These are phyloP conservation scores for Eutolmus rufibarbis DNA, from an alignment of 2,888 invertebrate genomes.

Conservation along the genomic window DNA sequence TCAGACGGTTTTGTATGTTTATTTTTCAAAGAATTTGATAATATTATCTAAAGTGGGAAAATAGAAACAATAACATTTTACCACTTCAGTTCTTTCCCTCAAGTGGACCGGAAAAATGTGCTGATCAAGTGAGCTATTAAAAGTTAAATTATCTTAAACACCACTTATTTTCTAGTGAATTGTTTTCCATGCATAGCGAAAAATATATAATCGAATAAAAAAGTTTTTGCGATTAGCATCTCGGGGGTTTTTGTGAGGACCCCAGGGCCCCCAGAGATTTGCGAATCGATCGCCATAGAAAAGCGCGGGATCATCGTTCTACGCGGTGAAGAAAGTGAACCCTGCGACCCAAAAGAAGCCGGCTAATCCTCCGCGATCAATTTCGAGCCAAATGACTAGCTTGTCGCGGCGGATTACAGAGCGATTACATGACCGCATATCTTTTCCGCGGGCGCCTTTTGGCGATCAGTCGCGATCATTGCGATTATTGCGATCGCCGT, in stretches of 20 bases:
- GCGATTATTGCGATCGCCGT: too few species aligned
- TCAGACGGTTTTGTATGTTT: too few species aligned
- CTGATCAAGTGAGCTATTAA: neutral
- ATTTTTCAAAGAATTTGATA: too few species aligned
- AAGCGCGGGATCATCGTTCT: neutral
- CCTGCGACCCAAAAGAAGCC: neutral
- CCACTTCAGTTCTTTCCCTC: neutral
- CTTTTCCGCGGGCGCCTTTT: neutral
- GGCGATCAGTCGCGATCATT: neutral
- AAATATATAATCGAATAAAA: neutral
- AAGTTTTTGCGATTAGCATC: neutral
- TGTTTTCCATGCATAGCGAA: neutral
- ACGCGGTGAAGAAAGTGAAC: neutral
- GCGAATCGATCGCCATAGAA: neutral
- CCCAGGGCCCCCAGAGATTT: neutral
- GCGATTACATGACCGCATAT: neutral
- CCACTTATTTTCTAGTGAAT: neutral
- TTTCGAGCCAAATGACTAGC: neutral
- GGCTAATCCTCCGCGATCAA: neutral
- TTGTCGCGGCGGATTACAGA: neutral
- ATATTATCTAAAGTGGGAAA: neutral
- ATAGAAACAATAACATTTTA: neutral
- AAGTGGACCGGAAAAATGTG: neutral
- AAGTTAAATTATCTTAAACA: neutral
- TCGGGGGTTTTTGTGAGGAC: neutral